Evolutionary conservation across 2,797 vertebrate species (phyloP).

Genomic region (Pantherophis vulpinus): DNA sequence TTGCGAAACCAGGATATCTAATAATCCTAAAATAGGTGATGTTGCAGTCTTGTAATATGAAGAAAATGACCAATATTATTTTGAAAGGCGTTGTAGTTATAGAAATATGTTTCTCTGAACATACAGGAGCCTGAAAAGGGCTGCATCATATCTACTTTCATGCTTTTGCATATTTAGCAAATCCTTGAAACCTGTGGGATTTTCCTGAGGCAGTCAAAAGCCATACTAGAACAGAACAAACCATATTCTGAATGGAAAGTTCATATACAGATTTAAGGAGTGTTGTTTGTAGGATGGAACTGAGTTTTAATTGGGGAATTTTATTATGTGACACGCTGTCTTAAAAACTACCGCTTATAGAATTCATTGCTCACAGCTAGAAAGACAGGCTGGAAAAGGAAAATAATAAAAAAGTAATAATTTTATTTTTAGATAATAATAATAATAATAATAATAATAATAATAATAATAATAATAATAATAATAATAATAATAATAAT

Average conservation of each 20-base stretch:
- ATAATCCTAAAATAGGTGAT: not conserved
- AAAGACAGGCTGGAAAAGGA: not conserved
- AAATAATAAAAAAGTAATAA: not conserved
- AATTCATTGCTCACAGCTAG: not conserved
- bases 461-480: not conserved
- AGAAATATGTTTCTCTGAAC: not conserved
- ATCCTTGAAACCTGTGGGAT: not conserved
- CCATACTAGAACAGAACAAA: not conserved
- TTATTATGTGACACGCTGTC: not conserved
- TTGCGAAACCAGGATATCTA: not conserved
- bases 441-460: not conserved
- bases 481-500: not conserved
- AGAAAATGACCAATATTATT: not conserved
- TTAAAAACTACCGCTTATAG: not conserved
- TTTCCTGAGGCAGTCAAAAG: not conserved
- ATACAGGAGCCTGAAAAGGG: not conserved
- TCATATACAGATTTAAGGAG: not conserved
- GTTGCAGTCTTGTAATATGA: not conserved
- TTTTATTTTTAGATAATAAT: no score
- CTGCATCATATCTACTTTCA: not conserved
- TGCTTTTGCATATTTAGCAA: not conserved
- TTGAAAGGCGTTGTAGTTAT: not conserved
- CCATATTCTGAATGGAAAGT: not conserved
- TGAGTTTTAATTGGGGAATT: not conserved
- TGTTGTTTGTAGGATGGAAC: not conserved